These are phyloP conservation scores for Tetragonisca angustula DNA, from an alignment of 2,888 invertebrate species.

Conservation along the genomic window DNA sequence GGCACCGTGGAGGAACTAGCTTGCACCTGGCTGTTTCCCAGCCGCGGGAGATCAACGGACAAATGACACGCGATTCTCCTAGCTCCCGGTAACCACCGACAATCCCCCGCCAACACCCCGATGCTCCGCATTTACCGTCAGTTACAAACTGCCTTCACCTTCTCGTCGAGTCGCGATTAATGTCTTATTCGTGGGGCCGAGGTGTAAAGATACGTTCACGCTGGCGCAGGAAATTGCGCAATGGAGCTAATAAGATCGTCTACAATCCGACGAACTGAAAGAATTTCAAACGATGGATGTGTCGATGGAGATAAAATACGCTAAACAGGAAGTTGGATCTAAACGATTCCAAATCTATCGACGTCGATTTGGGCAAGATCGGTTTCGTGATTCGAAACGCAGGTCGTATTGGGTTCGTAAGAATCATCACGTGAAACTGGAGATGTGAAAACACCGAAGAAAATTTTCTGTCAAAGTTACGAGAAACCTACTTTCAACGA, in stretches of 20 bases:
- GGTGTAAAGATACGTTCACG: constrained; percentile 22
- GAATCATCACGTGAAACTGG: background rate
- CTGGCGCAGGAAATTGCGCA: background rate
- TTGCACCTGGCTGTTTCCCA: constrained; percentile 79
- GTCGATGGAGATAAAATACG: background rate
- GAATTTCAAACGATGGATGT: background rate
- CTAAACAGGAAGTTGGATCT: too few relatives aligned
- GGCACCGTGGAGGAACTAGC: constrained; percentile 64
- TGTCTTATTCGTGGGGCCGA: constrained; percentile 79
- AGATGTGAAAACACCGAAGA: too few relatives aligned
- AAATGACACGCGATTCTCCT: constrained; percentile 83
- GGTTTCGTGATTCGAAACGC: background rate
- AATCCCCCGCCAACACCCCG: constrained; percentile 58
- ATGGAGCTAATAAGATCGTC: background rate
- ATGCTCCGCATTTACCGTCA: constrained; percentile 71
- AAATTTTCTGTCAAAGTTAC: too few relatives aligned
- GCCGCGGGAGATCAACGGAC: constrained; percentile 82
- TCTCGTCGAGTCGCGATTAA: constrained; percentile 77
- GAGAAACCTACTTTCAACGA: background rate
- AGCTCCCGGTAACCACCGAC: constrained; percentile 63
- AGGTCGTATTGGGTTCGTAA: background rate
- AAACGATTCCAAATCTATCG: background rate
- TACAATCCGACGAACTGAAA: background rate
- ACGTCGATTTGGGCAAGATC: background rate
- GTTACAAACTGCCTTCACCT: constrained; percentile 80